Percentiles rank a stretch among this genome's conserved stretches.
phyloP scores from a whole-genome alignment of 2,888 invertebrate species.

The Catonia carolina region DNA sequence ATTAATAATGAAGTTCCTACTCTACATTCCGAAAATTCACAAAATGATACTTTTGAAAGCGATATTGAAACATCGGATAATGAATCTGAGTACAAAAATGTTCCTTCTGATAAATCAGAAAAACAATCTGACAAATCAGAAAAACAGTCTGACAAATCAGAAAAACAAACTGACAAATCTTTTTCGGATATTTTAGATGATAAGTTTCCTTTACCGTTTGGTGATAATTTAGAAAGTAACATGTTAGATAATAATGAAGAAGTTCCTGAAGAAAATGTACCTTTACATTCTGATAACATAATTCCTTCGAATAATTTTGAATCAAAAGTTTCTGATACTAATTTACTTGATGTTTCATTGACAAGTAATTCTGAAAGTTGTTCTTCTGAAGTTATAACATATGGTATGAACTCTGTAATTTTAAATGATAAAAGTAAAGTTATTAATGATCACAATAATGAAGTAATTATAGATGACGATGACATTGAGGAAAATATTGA shows the following conservation, averaged over 20 bases:
- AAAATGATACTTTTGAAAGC: conserved; percentile 3
- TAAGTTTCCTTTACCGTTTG: not conserved
- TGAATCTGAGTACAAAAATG: not conserved
- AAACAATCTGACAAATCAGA: conserved; percentile 1
- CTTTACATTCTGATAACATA: not conserved
- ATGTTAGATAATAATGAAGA: not conserved
- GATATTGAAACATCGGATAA: conserved; percentile 3
- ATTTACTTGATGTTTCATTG: not conserved
- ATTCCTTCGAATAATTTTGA: not conserved
- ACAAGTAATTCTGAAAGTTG: too few relatives aligned
- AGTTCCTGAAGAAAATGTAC: not conserved
- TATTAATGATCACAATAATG: too few relatives aligned
- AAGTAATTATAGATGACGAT: conserved; percentile 1
- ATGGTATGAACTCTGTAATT: too few relatives aligned
- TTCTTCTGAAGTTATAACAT: too few relatives aligned
- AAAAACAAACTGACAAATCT: not conserved
- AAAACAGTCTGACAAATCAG: not conserved
- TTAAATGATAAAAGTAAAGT: too few relatives aligned
- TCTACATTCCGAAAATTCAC: not conserved
- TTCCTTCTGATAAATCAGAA: not conserved
- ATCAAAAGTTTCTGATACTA: not conserved
- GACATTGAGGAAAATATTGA: not conserved
- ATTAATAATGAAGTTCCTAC: not conserved
- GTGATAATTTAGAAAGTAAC: not conserved
- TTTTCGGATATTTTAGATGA: not conserved